Evolutionary conservation across 2,797 vertebrate genomes (phyloP).

Genomic region (Adrianichthys oophorus): DNA sequence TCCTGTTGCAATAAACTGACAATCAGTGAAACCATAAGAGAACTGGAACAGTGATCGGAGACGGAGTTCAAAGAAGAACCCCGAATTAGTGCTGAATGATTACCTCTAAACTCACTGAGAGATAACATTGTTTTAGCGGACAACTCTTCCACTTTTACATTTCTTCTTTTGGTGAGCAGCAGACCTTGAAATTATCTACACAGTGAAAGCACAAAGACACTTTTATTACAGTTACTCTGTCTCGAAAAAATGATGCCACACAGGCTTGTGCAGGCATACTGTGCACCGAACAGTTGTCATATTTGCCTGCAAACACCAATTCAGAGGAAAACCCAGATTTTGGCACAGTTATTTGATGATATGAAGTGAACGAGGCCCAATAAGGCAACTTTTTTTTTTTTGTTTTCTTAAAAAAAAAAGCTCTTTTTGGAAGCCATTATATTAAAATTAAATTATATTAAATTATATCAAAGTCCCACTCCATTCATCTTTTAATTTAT

Average conservation of each 20-base stretch:
- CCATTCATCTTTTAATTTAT: no score
- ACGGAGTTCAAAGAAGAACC: slow-evolving; percentile 38
- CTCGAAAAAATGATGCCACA: slow-evolving; percentile 29
- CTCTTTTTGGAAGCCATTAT: no score
- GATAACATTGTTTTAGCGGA: slow-evolving; percentile 36
- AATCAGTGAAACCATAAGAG: slow-evolving; percentile 21
- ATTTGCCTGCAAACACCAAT: slow-evolving; percentile 37
- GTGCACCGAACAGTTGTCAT: slow-evolving; percentile 24
- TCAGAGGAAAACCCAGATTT: slow-evolving; percentile 6
- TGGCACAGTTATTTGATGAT: not conserved
- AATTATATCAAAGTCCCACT: no score
- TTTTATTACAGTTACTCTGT: slow-evolving; percentile 23
- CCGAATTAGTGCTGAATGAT: slow-evolving; percentile 40
- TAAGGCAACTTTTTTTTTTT: no score
- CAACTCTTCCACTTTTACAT: slow-evolving; percentile 19
- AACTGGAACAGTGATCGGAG: slow-evolving; percentile 12
- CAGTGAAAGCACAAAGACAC: slow-evolving; percentile 34
- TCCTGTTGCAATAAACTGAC: slow-evolving; percentile 26
- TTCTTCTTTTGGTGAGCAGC: slow-evolving; percentile 43
- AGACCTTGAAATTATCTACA: slow-evolving; percentile 58
- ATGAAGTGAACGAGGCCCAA: no score
- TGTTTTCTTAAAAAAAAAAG: no score
- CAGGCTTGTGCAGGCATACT: slow-evolving; percentile 26
- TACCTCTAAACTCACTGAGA: slow-evolving; percentile 29
- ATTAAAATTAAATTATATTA: no score